Conservation (phyloP, 2,797 vertebrate species). For the Orientallactaga sibirica region DNA sequence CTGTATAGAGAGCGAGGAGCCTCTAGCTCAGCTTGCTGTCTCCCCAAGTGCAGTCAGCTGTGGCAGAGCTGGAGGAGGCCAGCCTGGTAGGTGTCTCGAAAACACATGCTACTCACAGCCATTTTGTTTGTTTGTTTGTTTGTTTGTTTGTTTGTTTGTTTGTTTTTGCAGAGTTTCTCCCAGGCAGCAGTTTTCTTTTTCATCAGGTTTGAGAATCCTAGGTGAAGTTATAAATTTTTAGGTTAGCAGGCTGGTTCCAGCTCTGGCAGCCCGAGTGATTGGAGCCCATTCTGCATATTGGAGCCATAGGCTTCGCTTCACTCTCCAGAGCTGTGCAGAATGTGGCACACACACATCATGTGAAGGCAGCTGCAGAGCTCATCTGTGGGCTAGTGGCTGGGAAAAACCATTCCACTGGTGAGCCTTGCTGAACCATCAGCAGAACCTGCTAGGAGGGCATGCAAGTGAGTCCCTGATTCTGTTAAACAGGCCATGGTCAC, state of each 20-base stretch:
- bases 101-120: neutral
- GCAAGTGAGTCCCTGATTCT: neutral
- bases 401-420: no score
- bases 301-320: neutral
- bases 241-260: neutral
- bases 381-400: neutral
- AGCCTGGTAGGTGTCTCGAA: neutral
- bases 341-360: neutral
- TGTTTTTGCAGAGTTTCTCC: neutral
- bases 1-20: neutral
- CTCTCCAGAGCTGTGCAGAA: neutral
- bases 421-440: no score
- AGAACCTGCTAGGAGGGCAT: rapidly evolving
- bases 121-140: no score
- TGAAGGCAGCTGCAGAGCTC: neutral
- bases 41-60: no score
- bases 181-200: neutral
- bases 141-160: neutral
- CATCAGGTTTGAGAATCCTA: neutral
- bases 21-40: no score
- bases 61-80: rapidly evolving
- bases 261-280: neutral
- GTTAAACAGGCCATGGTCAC: neutral
- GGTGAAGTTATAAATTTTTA: neutral
- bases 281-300: neutral